Evolutionary conservation across 2,113 vertebrate species (phyloP).

Genomic region (Notiomystis cincta): DNA sequence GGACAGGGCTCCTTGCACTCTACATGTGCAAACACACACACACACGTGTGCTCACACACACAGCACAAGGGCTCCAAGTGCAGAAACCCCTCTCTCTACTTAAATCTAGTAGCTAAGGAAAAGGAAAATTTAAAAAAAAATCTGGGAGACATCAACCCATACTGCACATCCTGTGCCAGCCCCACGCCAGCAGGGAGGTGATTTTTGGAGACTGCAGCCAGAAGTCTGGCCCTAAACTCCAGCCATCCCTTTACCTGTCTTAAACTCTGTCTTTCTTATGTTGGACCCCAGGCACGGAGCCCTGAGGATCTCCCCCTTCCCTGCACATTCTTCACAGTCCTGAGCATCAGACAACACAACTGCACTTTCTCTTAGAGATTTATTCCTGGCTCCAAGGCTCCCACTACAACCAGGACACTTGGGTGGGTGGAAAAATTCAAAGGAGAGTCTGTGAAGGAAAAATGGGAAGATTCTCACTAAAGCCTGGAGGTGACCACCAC

Average conservation of each 20-base stretch:
- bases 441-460: not conserved
- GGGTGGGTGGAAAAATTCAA: not conserved
- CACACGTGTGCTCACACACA: not conserved
- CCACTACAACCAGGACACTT: not conserved
- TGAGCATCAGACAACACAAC: not conserved
- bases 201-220: not conserved
- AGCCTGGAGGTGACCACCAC: not conserved
- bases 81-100: not conserved
- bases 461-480: not conserved
- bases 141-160: not conserved
- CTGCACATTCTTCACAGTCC: not conserved
- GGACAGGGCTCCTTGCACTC: accelerated
- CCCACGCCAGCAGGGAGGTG: not conserved
- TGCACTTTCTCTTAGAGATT: not conserved
- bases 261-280: not conserved
- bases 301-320: not conserved
- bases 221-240: not conserved
- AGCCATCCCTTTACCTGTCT: not conserved
- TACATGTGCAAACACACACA: not conserved
- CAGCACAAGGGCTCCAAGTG: not conserved
- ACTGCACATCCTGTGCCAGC: accelerated
- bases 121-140: not conserved
- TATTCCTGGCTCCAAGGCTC: not conserved
- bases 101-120: not conserved
- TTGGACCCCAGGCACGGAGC: not conserved